A percentile compares a stretch with the other conserved stretches of the same genome.
Evolutionary conservation across 53 echinoderm and acorn worm species (phyloP).

Genomic region (Actinopyga echinites): DNA sequence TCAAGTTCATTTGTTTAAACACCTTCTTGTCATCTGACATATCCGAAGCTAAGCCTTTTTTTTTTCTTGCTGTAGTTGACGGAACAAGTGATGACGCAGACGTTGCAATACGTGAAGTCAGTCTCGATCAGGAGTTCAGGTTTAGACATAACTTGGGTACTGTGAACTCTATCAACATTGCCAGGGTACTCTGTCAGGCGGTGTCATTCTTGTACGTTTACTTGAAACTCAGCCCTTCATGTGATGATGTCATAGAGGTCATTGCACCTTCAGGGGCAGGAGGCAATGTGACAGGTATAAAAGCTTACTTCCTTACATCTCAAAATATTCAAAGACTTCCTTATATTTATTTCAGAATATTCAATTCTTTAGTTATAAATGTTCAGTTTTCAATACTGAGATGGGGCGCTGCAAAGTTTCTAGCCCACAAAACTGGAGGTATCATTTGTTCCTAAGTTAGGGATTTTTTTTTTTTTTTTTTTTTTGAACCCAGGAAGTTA

Average conservation of each 20-base stretch:
- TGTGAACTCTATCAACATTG: conserved; percentile 88
- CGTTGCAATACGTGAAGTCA: conserved; percentile 55
- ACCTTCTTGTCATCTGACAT: too few relatives aligned
- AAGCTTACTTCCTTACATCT: neutral
- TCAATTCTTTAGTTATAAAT: too few relatives aligned
- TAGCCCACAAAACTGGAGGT: too few relatives aligned
- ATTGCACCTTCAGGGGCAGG: conserved; percentile 84
- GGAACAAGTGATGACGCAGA: conserved; percentile 70
- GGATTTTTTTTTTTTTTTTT: too few relatives aligned
- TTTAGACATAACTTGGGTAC: conserved; percentile 63
- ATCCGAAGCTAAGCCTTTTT: too few relatives aligned
- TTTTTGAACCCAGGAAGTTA: too few relatives aligned
- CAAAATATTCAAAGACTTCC: too few relatives aligned
- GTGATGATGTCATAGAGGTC: conserved; percentile 69
- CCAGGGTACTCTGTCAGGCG: conserved; percentile 70
- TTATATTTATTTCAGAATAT: too few relatives aligned
- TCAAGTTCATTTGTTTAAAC: too few relatives aligned
- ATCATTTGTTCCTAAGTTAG: too few relatives aligned
- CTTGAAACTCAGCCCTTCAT: conserved; percentile 58
- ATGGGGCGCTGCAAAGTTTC: too few relatives aligned
- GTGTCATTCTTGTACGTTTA: conserved; percentile 76
- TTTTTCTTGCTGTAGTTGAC: conserved; percentile 43
- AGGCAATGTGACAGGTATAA: conserved; percentile 75
- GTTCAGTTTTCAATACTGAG: too few relatives aligned
- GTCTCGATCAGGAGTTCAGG: conserved; percentile 63